Conservation (phyloP, 2,797 vertebrate genomes). For the Furcifer pardalis region DNA sequence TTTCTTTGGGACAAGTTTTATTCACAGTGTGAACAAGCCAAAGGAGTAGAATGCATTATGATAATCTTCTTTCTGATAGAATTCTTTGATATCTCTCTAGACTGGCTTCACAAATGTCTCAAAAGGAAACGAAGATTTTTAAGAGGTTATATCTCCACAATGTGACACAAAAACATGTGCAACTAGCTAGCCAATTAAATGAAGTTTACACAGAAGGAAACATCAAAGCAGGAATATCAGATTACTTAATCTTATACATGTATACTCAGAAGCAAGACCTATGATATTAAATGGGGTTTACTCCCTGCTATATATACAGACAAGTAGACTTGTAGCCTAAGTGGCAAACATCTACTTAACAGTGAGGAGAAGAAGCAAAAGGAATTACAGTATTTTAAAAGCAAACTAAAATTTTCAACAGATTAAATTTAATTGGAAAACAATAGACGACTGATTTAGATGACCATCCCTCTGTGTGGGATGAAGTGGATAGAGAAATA, state of each 20-base stretch:
- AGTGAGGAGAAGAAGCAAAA: not conserved
- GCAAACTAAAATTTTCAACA: not conserved
- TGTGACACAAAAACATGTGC: not conserved
- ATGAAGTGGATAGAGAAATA: not conserved
- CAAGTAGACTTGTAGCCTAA: not conserved
- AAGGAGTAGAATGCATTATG: not conserved
- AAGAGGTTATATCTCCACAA: not conserved
- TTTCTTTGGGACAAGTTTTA: slow-evolving; percentile 20
- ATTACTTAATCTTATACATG: not conserved
- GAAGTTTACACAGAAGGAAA: not conserved
- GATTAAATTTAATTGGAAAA: not conserved
- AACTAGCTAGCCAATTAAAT: not conserved
- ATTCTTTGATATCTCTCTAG: not conserved
- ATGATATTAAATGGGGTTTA: not conserved
- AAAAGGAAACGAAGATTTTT: not conserved
- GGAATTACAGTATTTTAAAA: not conserved
- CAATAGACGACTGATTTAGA: not conserved
- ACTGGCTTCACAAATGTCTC: slow-evolving; percentile 7
- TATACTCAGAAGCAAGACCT: not conserved
- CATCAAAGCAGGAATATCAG: not conserved
- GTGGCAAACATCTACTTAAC: not conserved
- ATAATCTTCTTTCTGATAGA: not conserved
- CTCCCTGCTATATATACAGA: not conserved
- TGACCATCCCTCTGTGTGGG: not conserved
- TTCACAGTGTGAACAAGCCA: slow-evolving; percentile 6